Base-by-base conservation (phyloP, 2,113 vertebrate species). In the Labeo rohita region DNA sequence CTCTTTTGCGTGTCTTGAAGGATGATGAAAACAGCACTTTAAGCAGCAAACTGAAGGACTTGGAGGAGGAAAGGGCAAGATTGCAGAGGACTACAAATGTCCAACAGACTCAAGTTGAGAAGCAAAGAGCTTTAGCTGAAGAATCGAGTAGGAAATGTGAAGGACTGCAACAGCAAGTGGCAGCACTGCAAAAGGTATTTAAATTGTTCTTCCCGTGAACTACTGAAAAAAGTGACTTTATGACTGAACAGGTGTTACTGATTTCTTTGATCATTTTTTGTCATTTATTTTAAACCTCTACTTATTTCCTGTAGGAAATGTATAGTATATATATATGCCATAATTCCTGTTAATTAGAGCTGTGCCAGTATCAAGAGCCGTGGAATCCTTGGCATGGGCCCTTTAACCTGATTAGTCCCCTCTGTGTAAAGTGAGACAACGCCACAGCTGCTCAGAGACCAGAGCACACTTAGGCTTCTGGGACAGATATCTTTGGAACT, bases 31-130 rank as follows among this genome's bases (percentile, higher is more conserved):
- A 95, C 74, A 89, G 88, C 74, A 93, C 91, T 87, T 94, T 98
- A 77, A 94, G 88, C 63, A 92, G 90, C 84, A 96, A 82, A 88
- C 88, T 97, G 2, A 99, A 96, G 91, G 95, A 94, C 56, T 28
- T 91, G 0, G 95, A 97, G 86, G 97, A 97, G 36, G 96, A 97
- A 73, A 94, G 93, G 66, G 75, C 84, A 15, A 93, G 93, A 85
- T 93, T 97, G 88, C 97, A 97, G 89, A 95, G 90, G 91, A 94
- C 92, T 28, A 84, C 93, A 66, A 96, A 88, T 63, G 21, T 94
- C 79, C 97, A 97, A 86, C 95, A 95, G 86, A 94, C 94, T 50
- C 97, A 98, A 88, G 88, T 92, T 7, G 97, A 97, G 84, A 99
- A 97, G 87, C 97, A 98, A 87, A 96, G 94, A 94, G 88, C 56